These are phyloP conservation scores for Scaptomyza hsui DNA, from an alignment of 1,140 invertebrate genomes.

Conservation along the genomic window DNA sequence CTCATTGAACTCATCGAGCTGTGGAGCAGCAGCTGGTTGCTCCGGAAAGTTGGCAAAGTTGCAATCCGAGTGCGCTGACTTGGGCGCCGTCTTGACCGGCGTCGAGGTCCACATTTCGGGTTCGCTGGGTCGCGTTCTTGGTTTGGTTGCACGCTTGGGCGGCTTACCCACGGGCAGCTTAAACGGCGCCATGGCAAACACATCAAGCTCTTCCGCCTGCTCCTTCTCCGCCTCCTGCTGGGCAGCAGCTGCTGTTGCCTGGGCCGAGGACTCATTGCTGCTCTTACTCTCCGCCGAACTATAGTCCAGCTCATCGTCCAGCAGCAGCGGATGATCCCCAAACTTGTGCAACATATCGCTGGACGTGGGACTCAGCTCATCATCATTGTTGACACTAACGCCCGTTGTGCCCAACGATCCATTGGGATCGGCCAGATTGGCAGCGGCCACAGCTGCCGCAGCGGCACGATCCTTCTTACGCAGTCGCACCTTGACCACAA, in stretches of 20 bases:
- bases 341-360: slow-evolving; percentile 88
- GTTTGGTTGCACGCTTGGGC: slow-evolving; percentile 37
- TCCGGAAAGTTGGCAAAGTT: slow-evolving; percentile 74
- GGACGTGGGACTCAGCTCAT: slow-evolving; percentile 79
- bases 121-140: slow-evolving; percentile 26
- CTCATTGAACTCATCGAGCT: slow-evolving; percentile 81
- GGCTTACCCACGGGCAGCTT: slow-evolving; percentile 85
- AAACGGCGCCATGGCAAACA: slow-evolving; percentile 91
- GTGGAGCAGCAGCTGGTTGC: slow-evolving; percentile 19
- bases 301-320: slow-evolving; percentile 91
- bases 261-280: slow-evolving; percentile 59
- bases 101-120: slow-evolving; percentile 79
- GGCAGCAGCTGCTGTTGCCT: neutral
- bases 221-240: slow-evolving; percentile 29
- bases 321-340: slow-evolving; percentile 90
- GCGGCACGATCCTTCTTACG: slow-evolving; percentile 78
- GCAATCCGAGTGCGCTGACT: neutral
- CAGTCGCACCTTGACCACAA: slow-evolving; percentile 83
- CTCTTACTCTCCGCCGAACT: slow-evolving; percentile 85
- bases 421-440: neutral
- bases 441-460: slow-evolving; percentile 41
- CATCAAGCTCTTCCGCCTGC: slow-evolving; percentile 86
- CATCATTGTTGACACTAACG: slow-evolving; percentile 46
- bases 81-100: slow-evolving; percentile 56
- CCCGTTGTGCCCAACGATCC: too few relatives aligned